phyloP scores from a whole-genome alignment of 2,797 vertebrate genomes.

The Argya squamiceps region DNA sequence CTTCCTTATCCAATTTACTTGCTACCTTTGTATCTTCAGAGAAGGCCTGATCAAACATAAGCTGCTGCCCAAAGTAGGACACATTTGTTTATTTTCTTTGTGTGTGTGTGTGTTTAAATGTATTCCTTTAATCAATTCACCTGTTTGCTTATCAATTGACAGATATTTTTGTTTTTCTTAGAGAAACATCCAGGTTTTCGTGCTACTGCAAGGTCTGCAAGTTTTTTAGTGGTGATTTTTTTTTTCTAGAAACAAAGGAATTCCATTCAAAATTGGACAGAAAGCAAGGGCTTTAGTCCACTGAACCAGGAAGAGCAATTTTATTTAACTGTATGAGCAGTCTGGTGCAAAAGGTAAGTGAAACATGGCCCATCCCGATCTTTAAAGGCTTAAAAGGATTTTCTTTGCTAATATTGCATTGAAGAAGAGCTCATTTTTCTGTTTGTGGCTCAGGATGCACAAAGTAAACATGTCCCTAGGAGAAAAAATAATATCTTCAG shows the following conservation, averaged over 20 bases:
- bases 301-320: background rate
- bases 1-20: background rate
- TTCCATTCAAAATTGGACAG: background rate
- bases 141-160: background rate
- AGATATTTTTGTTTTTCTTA: background rate
- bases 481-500: constrained; percentile 34
- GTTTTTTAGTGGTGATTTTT: background rate
- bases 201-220: background rate
- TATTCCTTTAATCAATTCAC: constrained; percentile 13
- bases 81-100: background rate
- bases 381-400: background rate
- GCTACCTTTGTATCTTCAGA: background rate
- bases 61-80: constrained; percentile 10
- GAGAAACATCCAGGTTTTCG: background rate
- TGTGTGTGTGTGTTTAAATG: background rate
- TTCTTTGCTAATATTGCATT: constrained; percentile 33
- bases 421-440: constrained; percentile 46
- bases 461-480: constrained; percentile 56
- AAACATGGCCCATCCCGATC: background rate
- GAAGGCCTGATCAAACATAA: constrained; percentile 22
- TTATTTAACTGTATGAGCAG: background rate
- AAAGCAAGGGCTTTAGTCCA: background rate
- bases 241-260: background rate
- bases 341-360: background rate
- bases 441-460: constrained; percentile 49